Evolutionary conservation across 2,797 vertebrate species (phyloP), one percentile per base, ranked within the genome.

Genomic region (Champsocephalus gunnari): DNA sequence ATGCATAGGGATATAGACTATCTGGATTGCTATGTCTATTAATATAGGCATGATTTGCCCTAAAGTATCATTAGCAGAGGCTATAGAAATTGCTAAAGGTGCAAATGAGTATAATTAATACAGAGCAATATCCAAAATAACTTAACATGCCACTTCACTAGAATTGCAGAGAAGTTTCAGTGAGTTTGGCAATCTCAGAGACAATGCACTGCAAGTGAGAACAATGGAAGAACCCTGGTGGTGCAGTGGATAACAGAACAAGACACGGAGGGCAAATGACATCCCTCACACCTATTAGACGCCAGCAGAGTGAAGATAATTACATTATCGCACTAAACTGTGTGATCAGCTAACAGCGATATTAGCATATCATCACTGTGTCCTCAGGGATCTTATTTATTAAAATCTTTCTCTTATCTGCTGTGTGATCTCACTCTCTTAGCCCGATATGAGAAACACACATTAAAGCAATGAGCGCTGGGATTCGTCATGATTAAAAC

Each of bases 281-380:
- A 76, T 73, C 80, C 64, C 65, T 78, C 19, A 63, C 47, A 83
- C 68, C 70, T 72, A 79, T 83, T 82, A 79, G 66, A 59, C 13
- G 28, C 28, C 28, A 57, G 59, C 57, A 80, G 75, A 82, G 70
- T 49, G 69, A 75, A 55, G 57, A 75, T 85, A 85, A 87, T 83
- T 73, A 28, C 57, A 82, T 87, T 77, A 85, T 64, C 12, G 75
- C 63, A 75, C 82, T 79, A 63, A 77, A 86, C 59, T 79, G 54
- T 72, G 76, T 66, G 62, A 86, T 87, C 79, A 73, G 66, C 64
- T 78, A 73, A 80, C 53, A 55, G 51, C n/a, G 54, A 82, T 70
- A 86, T 81, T 48, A 82, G 57, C 50, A 62, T 74, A 71, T 77
- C 62, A 24, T 60, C 32, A 3, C 49, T 32, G 28, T 47, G n/a